phyloP scores from a whole-genome alignment of 2,888 invertebrate genomes.

The Acrocyrtus sp. region DNA sequence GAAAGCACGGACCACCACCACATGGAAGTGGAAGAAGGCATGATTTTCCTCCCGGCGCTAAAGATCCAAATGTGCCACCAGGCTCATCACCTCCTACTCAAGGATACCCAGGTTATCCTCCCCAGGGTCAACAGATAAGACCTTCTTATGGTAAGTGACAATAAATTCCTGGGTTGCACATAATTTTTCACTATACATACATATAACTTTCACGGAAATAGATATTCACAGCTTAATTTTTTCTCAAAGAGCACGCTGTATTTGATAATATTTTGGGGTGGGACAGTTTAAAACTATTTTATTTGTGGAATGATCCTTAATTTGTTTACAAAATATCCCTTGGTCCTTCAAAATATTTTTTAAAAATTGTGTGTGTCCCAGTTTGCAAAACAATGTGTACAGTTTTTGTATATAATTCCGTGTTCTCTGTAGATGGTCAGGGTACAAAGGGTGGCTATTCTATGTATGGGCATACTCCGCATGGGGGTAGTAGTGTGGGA shows the following conservation, averaged over 20 bases:
- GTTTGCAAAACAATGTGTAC: too few relatives aligned
- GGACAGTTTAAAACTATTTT: not conserved
- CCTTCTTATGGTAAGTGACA: constrained; percentile 61
- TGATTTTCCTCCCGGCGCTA: constrained; percentile 57
- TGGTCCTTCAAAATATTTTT: too few relatives aligned
- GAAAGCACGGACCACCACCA: constrained; percentile 60
- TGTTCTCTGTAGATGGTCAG: constrained; percentile 47
- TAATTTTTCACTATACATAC: too few relatives aligned
- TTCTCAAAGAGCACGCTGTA: not conserved
- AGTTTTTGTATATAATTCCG: not conserved
- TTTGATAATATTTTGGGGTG: not conserved
- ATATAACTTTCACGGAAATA: too few relatives aligned
- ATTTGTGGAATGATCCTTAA: not conserved
- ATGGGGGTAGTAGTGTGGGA: constrained; percentile 46
- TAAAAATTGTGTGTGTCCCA: too few relatives aligned
- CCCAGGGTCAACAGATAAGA: constrained; percentile 59
- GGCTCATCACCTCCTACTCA: constrained; percentile 44
- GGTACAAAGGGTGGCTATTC: constrained; percentile 49
- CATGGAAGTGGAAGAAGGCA: constrained; percentile 57
- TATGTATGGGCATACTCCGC: constrained; percentile 64
- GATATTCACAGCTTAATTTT: not conserved
- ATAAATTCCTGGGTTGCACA: too few relatives aligned
- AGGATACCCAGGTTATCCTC: constrained; percentile 56
- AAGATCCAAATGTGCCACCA: constrained; percentile 42
- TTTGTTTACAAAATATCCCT: not conserved